These are phyloP conservation scores for Zaprionus tsacasi DNA, from an alignment of 1,140 invertebrate species.

Conservation along the genomic window DNA sequence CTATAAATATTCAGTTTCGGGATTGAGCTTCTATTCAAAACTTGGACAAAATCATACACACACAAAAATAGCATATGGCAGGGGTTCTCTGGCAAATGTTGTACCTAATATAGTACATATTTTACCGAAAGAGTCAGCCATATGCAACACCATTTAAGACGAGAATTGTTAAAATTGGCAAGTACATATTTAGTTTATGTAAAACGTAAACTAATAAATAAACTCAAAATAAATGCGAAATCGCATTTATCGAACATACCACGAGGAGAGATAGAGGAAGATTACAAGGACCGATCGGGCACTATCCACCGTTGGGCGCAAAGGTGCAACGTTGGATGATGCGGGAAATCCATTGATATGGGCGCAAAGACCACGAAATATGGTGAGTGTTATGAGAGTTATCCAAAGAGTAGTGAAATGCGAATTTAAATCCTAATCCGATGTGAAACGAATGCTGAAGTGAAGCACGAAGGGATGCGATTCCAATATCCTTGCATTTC, in stretches of 20 bases:
- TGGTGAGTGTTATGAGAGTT: constrained; percentile 41
- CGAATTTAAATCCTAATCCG: constrained; percentile 61
- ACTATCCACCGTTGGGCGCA: constrained; percentile 71
- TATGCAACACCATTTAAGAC: constrained; percentile 35
- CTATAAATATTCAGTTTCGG: constrained; percentile 11
- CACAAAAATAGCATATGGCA: constrained; percentile 36
- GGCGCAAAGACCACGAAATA: constrained; percentile 68
- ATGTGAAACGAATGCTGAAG: constrained; percentile 57
- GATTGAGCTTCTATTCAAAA: constrained; percentile 29
- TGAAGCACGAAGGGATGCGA: constrained; percentile 57
- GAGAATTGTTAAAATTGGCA: constrained; percentile 40
- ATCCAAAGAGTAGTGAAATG: constrained; percentile 49
- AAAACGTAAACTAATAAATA: constrained; percentile 52
- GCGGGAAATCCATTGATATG: constrained; percentile 56
- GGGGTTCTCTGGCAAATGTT: constrained; percentile 16
- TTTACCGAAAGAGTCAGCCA: constrained; percentile 24
- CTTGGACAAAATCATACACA: constrained; percentile 35
- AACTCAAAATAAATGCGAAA: constrained; percentile 42
- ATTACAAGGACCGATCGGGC: constrained; percentile 59
- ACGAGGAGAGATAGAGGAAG: constrained; percentile 63
- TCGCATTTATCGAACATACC: constrained; percentile 66
- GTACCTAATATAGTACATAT: constrained; percentile 27
- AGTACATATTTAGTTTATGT: constrained; percentile 38
- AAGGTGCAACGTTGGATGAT: constrained; percentile 68
- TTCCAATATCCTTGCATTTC: constrained; percentile 60